Evolutionary conservation across 2,797 vertebrate genomes (phyloP).

Genomic region (Aythya fuligula): DNA sequence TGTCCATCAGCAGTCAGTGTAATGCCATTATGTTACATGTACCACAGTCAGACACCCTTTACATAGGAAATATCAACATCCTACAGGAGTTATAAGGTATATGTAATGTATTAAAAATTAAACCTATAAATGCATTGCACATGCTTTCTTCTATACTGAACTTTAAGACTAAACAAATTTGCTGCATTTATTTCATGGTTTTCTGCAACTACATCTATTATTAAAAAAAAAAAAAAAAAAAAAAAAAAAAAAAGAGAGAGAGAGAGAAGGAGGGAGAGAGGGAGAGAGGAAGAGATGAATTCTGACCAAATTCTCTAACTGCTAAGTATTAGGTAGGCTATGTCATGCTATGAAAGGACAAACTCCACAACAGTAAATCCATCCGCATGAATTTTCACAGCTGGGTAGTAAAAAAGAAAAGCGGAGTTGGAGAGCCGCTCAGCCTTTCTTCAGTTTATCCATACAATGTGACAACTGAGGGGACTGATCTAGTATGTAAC

Average conservation of each 20-base stretch:
- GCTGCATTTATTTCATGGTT: neutral
- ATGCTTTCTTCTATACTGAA: neutral
- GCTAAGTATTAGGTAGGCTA: neutral
- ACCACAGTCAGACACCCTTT: neutral
- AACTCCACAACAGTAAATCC: neutral
- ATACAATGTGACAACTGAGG: neutral
- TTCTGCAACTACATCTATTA: neutral
- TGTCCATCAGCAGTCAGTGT: neutral
- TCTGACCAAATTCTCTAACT: neutral
- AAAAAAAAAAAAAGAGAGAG: no score
- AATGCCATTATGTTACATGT: neutral
- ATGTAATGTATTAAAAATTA: neutral
- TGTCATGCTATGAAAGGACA: neutral
- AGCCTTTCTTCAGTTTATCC: neutral
- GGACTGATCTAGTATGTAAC: fast-evolving
- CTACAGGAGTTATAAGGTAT: neutral
- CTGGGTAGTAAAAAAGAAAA: neutral
- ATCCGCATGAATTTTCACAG: neutral
- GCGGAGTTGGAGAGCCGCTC: neutral
- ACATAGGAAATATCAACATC: neutral
- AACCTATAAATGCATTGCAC: neutral
- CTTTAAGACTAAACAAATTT: neutral
- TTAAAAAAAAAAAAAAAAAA: no score
- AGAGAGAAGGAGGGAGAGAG: neutral
- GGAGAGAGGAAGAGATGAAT: neutral